Percentiles rank a stretch among this genome's conserved stretches.
Evolutionary conservation across 2,797 vertebrate genomes (phyloP).

Genomic region (Emydoidea blandingii): DNA sequence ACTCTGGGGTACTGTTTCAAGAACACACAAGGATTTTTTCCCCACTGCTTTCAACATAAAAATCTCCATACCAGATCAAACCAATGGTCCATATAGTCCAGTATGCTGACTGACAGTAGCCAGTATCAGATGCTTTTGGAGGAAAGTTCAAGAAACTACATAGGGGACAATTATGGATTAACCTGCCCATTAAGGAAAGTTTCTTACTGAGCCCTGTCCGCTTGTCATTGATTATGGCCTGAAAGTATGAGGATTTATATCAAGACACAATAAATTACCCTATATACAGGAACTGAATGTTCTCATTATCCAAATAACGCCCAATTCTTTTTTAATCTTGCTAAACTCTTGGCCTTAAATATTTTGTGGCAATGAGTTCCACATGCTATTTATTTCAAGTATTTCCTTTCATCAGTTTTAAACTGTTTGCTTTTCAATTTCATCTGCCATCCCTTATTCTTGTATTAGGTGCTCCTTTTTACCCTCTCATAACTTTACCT

Average conservation of each 20-base stretch:
- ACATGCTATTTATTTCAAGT: neutral
- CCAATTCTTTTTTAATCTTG: neutral
- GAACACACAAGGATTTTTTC: neutral
- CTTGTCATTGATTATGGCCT: neutral
- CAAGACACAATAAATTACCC: neutral
- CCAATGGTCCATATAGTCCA: neutral
- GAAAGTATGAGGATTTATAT: neutral
- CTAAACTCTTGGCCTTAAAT: neutral
- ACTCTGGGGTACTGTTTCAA: neutral
- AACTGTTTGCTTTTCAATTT: neutral
- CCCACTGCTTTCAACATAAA: neutral
- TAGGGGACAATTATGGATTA: too few relatives aligned
- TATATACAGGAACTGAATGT: neutral
- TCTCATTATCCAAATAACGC: neutral
- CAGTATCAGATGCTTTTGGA: neutral
- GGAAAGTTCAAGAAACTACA: neutral
- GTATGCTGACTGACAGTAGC: neutral
- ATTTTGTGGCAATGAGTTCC: neutral
- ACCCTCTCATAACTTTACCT: neutral
- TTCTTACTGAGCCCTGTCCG: neutral
- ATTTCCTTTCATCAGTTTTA: neutral
- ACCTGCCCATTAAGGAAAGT: neutral
- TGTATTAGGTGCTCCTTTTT: neutral
- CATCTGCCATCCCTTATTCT: neutral
- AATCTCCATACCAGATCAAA: neutral